A percentile compares a stretch with the other conserved stretches of the same genome.
These are phyloP conservation scores for Bungarus multicinctus DNA, from an alignment of 2,113 vertebrate species.

Conservation along the genomic window DNA sequence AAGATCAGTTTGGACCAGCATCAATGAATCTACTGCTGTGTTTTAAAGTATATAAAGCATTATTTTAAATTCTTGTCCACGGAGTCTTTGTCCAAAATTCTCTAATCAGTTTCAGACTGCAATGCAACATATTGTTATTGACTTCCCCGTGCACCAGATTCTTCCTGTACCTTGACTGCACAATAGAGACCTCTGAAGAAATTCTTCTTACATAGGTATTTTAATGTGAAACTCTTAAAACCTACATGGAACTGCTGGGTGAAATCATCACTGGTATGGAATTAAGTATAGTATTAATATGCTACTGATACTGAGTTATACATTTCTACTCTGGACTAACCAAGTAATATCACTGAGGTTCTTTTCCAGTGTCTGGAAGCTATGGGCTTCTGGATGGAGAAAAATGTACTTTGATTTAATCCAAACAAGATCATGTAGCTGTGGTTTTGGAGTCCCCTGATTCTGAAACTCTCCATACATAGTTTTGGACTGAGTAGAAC, in stretches of 20 bases:
- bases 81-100: background rate
- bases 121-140: background rate
- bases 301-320: background rate
- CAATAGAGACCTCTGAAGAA: background rate
- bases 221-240: background rate
- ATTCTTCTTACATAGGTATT: background rate
- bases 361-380: background rate
- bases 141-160: background rate
- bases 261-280: background rate
- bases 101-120: background rate
- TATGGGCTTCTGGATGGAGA: background rate
- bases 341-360: background rate
- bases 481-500: background rate
- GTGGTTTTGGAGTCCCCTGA: background rate
- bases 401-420: background rate
- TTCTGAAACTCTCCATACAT: background rate
- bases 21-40: background rate
- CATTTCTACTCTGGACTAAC: background rate
- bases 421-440: background rate
- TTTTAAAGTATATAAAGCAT: background rate
- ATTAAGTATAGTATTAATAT: background rate
- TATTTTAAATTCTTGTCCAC: background rate
- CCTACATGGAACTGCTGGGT: background rate
- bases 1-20: background rate
- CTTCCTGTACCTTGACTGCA: background rate